Evolutionary conservation across 2,888 invertebrate species (phyloP).

Genomic region (Druceiella hillmani): DNA sequence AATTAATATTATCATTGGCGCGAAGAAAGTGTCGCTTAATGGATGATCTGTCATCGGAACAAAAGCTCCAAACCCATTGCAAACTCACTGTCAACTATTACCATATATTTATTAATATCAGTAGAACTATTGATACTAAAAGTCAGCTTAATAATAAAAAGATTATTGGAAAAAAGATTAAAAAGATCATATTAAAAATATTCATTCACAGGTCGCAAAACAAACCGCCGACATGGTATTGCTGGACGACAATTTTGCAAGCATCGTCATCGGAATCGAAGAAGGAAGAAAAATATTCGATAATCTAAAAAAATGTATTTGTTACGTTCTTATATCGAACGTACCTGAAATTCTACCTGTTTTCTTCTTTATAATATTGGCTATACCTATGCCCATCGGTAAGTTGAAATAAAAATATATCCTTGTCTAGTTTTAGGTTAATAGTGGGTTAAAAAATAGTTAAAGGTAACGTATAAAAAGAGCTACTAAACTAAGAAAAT

Average conservation of each 20-base stretch:
- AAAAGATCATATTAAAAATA: not conserved
- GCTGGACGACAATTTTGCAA: conserved; percentile 84
- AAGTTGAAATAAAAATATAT: conserved; percentile 15
- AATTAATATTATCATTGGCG: too few relatives aligned
- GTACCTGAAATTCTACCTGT: conserved; percentile 81
- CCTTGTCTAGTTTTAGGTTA: too few relatives aligned
- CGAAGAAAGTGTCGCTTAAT: too few relatives aligned
- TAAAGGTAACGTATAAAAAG: too few relatives aligned
- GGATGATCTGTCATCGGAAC: too few relatives aligned
- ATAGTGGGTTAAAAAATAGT: too few relatives aligned
- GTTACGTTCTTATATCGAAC: conserved; percentile 77
- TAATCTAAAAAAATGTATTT: conserved; percentile 80
- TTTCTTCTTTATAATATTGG: conserved; percentile 65
- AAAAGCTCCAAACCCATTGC: too few relatives aligned
- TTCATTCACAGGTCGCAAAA: conserved; percentile 57
- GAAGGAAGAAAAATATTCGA: conserved; percentile 81
- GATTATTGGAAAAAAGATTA: not conserved
- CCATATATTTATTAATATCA: too few relatives aligned
- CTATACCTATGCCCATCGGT: conserved; percentile 69
- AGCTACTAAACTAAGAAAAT: too few relatives aligned
- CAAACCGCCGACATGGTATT: conserved; percentile 88
- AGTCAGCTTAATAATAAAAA: too few relatives aligned
- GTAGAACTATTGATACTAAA: too few relatives aligned
- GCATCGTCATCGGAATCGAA: conserved; percentile 81
- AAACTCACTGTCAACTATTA: too few relatives aligned